A percentile compares a stretch with the other conserved stretches of the same genome.
Evolutionary conservation across 2,113 vertebrate species (phyloP).

Genomic region (Arizona elegans): DNA sequence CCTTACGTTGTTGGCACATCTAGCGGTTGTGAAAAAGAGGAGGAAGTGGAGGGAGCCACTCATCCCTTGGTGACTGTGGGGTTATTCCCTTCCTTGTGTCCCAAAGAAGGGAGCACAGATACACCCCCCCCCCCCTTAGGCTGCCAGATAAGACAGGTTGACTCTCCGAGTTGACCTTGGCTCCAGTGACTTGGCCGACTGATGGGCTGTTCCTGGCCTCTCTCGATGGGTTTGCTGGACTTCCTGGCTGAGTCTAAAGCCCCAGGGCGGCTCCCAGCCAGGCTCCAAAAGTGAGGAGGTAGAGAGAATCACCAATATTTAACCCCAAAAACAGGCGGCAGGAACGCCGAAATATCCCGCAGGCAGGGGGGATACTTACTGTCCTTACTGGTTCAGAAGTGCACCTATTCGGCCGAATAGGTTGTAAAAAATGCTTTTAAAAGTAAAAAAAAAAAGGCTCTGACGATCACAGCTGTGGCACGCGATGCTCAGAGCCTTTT

Average conservation of each 20-base stretch:
- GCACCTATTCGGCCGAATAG: too few species aligned
- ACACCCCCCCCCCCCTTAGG: background rate
- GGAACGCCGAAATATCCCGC: background rate
- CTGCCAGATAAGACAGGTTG: background rate
- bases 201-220: background rate
- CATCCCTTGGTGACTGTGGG: background rate
- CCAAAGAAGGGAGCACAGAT: background rate
- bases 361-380: background rate
- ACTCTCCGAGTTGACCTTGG: background rate
- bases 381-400: too few species aligned
- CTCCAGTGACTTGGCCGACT: background rate
- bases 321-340: background rate
- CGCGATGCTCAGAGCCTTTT: too few species aligned
- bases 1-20: background rate
- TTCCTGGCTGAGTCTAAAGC: background rate
- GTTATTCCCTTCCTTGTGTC: background rate
- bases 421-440: too few species aligned
- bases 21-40: background rate
- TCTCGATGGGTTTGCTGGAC: background rate
- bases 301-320: background rate
- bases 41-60: background rate
- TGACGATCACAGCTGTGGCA: too few species aligned
- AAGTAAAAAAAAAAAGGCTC: too few species aligned
- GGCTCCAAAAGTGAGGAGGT: background rate
- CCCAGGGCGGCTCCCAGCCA: background rate